Conservation (phyloP, 2,113 vertebrate genomes). For the Caranx ignobilis region DNA sequence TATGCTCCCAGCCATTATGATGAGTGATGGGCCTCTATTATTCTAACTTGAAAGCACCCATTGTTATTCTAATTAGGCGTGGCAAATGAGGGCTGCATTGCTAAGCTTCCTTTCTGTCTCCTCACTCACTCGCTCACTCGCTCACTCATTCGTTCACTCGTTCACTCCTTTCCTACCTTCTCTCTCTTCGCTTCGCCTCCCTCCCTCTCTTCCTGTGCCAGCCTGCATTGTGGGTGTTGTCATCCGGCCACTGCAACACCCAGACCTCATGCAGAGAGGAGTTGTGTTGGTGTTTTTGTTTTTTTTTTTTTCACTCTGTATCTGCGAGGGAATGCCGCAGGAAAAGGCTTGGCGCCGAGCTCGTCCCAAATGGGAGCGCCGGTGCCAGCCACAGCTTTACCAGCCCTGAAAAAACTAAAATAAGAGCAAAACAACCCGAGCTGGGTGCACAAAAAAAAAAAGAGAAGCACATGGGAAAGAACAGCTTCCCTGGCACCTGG, state of each 20-base stretch:
- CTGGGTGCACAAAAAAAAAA: slow-evolving; percentile 16
- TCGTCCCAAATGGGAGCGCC: slow-evolving; percentile 24
- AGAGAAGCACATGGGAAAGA: not conserved
- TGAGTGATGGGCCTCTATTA: slow-evolving; percentile 74
- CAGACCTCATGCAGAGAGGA: slow-evolving; percentile 52
- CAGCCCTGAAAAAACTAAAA: slow-evolving; percentile 4
- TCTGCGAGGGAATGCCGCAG: slow-evolving; percentile 41
- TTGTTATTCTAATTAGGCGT: slow-evolving; percentile 81
- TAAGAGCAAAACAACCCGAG: not conserved
- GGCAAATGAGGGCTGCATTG: slow-evolving; percentile 61
- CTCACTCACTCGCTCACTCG: slow-evolving; percentile 21
- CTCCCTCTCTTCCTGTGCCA: slow-evolving; percentile 69
- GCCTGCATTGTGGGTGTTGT: slow-evolving; percentile 56
- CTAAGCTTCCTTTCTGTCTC: slow-evolving; percentile 62
- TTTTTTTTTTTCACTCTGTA: not conserved
- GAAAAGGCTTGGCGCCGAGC: slow-evolving; percentile 34
- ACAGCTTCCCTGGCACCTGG: not conserved
- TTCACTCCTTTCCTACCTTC: slow-evolving; percentile 25
- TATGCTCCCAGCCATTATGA: slow-evolving; percentile 61
- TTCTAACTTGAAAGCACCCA: slow-evolving; percentile 70
- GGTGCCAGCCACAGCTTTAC: slow-evolving; percentile 30
- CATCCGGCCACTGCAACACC: slow-evolving; percentile 40
- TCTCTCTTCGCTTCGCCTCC: slow-evolving; percentile 26
- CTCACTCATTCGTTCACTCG: slow-evolving; percentile 3
- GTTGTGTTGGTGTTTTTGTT: slow-evolving; percentile 24